Evolutionary conservation across 2,797 vertebrate species (phyloP), one percentile per base, ranked within the genome.

Genomic region (Heterohyrax brucei): DNA sequence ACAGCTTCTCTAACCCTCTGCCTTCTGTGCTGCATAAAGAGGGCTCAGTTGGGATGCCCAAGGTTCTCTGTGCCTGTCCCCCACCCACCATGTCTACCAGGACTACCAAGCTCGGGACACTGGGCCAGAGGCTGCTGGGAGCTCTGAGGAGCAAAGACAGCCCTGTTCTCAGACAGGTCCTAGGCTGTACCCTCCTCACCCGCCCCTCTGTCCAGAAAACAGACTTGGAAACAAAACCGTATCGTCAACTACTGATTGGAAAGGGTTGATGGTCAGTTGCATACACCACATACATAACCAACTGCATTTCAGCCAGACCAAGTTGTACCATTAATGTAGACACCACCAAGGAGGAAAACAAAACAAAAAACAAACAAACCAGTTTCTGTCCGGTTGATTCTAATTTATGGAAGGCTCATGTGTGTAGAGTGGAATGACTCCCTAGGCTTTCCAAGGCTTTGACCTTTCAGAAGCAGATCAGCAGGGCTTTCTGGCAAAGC

Each of bases 241-340:
- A 7, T 64, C 39, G 79, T 59, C 70, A 26, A 1, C 46, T 53
- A 39, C 13, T 44, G 87, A 91, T 7, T 50, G 87, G 66, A 91
- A 88, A 85, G 39, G 79, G 70, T 16, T 56, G 70, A 62, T 21
- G 56, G n/a, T 96, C 79, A 30, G 50, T 90, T 33, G 56, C 13
- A 13, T 4, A 62, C 62, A 59, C 8, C 81, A 12, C 21, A 26
- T 70, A 76, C 24, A 21, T 26, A 77, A 89, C 46, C 66, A 56
- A 93, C 86, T 21, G 0, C 10, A 19, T 93, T 78, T 94, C 62
- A 68, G 68, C 66, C 70, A 33, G 82, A 64, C 80, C 44, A 56
- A 87, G 62, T 66, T 21, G 8, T 56, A 30, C 48, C 61, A 28
- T 75, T 87, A 48, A n/a, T 59, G 80, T 26, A 72, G 0, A 1